These are phyloP conservation scores for Periophthalmus magnuspinnatus DNA, from an alignment of 2,797 vertebrate species.

Conservation along the genomic window DNA sequence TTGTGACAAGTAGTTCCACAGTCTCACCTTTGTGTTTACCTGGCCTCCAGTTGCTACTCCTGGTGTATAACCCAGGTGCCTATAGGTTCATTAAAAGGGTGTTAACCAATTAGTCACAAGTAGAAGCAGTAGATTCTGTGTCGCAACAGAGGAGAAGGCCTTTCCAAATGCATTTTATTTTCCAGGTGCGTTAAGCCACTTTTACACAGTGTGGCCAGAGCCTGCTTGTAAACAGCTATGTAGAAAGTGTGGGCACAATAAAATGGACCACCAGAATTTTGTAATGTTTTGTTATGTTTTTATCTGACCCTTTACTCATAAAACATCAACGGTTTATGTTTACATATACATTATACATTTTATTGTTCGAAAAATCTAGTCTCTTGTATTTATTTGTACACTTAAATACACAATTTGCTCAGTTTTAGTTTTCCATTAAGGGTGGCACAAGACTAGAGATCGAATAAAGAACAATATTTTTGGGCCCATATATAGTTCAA, in stretches of 20 bases:
- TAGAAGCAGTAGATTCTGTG: conserved; percentile 54
- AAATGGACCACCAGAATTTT: conserved; percentile 75
- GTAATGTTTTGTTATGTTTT: conserved; percentile 41
- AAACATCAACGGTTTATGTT: conserved; percentile 11
- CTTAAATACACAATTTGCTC: background rate
- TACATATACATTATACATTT: too few species aligned
- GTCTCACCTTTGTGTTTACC: conserved; percentile 19
- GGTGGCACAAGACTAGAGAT: too few species aligned
- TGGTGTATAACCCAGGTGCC: conserved; percentile 34
- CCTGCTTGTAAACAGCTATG: conserved; percentile 64
- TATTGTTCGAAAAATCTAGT: background rate
- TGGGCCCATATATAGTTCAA: too few species aligned
- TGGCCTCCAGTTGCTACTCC: conserved; percentile 46
- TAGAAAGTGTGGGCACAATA: conserved; percentile 69
- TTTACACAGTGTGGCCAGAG: conserved; percentile 67
- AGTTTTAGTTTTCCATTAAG: too few species aligned
- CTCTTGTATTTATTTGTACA: background rate
- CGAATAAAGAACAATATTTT: too few species aligned
- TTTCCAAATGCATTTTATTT: conserved; percentile 64
- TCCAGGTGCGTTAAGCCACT: conserved; percentile 65
- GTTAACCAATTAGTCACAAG: conserved; percentile 71
- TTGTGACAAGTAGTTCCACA: conserved; percentile 16
- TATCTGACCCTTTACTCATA: conserved; percentile 44
- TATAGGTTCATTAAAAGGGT: conserved; percentile 60
- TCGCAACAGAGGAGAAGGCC: conserved; percentile 48